Conservation (phyloP, 2,888 invertebrate genomes). For the Phlogophora meticulosa region DNA sequence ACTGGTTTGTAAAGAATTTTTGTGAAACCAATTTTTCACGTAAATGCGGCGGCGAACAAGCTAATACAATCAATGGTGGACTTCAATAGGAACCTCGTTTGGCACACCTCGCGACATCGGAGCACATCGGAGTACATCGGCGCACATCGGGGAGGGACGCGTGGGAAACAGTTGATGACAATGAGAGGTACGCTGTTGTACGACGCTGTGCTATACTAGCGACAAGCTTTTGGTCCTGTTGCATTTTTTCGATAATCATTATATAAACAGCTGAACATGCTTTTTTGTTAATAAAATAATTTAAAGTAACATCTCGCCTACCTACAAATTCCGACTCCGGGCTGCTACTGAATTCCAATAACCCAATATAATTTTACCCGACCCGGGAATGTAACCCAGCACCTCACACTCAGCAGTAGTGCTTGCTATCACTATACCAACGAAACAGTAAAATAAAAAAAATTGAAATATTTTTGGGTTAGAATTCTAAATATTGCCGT, state of each 20-base stretch:
- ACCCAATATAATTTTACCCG: no score
- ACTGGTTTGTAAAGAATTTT: no score
- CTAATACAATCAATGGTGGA: conserved; percentile 38
- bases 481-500: neutral
- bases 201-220: conserved; percentile 31
- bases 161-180: conserved; percentile 50
- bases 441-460: no score
- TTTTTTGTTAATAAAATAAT: neutral
- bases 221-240: conserved; percentile 4
- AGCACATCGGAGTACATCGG: conserved; percentile 21
- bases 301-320: no score
- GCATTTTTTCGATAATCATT: conserved; percentile 3
- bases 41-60: conserved; percentile 15
- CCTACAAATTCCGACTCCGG: no score
- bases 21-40: conserved; percentile 45
- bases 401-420: no score
- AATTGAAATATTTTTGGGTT: neutral
- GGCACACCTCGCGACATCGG: conserved; percentile 46
- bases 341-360: no score
- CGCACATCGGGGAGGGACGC: conserved; percentile 39
- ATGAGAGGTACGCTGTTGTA: conserved; percentile 40
- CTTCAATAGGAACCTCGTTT: conserved; percentile 48
- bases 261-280: neutral
- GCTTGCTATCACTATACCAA: no score
- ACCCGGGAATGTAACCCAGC: no score